Base-by-base conservation (phyloP, 2,113 vertebrate genomes). In the Gobio gobio region DNA sequence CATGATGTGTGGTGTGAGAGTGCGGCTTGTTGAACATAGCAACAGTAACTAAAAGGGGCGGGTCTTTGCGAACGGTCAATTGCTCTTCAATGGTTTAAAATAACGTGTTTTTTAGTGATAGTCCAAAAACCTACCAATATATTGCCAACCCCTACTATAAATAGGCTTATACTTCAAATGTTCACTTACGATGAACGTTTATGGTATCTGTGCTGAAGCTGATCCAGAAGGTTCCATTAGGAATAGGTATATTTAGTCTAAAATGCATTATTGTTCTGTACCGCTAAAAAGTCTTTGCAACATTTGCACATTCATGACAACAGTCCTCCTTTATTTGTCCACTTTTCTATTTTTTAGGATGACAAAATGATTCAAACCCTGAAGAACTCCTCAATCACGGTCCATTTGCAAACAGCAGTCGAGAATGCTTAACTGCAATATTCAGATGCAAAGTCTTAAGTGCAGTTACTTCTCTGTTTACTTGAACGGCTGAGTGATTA, bases 401-500 rank as follows among this genome's bases (percentile, higher is more conserved):
- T 24, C 72, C 72, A 74, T 80, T 45, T 47, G 5, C 58, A 64
- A 47, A 64, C 78, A 20, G 58, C 20, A 78, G 36, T 80, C 2
- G 40, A 80, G 78, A 58, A 80, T 47, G 56, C 77, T 78, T 43
- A 61, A 78, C 54, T 43, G 22, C 59, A 63, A 64, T 64, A 80
- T 80, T 80, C 78, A 47, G 58, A 64, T 80, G 36, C 78, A 24
- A 75, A 72, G 54, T 73, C 64, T 83, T 58, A 73, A 79, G 72
- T 78, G 83, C 64, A 78, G 73, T 78, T 87, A 43, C 78, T 84
- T 81, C 74, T 83, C 58, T 83, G 86, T 88, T 88, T 83, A 83
- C 61, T 59, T 64, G 81, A 86, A 83, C 74, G 78, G 78, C 79
- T 74, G 79, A 45, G 43, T 87, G 88, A 89, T 89, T 83, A 89